phyloP scores from a whole-genome alignment of 2,113 vertebrate genomes.

The Lamprotornis superbus region DNA sequence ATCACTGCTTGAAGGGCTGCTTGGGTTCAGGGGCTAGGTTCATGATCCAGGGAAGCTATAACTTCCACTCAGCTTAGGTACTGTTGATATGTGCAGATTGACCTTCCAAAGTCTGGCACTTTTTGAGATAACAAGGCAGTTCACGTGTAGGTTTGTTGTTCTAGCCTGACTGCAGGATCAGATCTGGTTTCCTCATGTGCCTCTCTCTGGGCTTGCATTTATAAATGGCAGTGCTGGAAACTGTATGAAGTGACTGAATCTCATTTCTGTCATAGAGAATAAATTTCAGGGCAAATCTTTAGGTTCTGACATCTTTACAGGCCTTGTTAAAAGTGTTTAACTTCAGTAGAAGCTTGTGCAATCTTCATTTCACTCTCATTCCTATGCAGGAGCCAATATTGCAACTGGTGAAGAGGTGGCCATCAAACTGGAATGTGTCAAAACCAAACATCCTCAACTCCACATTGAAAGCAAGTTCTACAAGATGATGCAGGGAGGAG shows the following conservation, averaged over 20 bases:
- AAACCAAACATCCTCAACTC: constrained; percentile 96
- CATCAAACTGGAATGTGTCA: constrained; percentile 97
- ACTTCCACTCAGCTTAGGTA: not conserved
- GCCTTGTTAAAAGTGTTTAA: not conserved
- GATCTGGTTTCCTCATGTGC: not conserved
- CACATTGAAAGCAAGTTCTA: constrained; percentile 99
- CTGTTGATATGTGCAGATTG: not conserved
- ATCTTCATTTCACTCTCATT: not conserved
- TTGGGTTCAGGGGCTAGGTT: not conserved
- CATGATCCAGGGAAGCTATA: not conserved
- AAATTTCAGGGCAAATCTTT: not conserved
- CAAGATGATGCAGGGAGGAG: constrained; percentile 99
- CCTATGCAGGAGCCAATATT: constrained; percentile 90
- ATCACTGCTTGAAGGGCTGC: not conserved
- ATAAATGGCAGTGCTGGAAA: not conserved
- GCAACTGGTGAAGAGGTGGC: constrained; percentile 96
- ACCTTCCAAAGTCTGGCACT: not conserved
- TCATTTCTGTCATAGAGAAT: not conserved
- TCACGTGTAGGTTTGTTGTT: not conserved
- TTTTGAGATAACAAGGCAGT: not conserved
- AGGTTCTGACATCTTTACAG: not conserved
- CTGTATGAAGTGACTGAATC: not conserved
- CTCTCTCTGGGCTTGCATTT: not conserved
- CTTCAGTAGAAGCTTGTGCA: not conserved
- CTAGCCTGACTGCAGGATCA: not conserved